Evolutionary conservation across 2,113 vertebrate genomes (phyloP), one percentile per base, ranked within the genome.

Genomic region (Carassius gibelio): DNA sequence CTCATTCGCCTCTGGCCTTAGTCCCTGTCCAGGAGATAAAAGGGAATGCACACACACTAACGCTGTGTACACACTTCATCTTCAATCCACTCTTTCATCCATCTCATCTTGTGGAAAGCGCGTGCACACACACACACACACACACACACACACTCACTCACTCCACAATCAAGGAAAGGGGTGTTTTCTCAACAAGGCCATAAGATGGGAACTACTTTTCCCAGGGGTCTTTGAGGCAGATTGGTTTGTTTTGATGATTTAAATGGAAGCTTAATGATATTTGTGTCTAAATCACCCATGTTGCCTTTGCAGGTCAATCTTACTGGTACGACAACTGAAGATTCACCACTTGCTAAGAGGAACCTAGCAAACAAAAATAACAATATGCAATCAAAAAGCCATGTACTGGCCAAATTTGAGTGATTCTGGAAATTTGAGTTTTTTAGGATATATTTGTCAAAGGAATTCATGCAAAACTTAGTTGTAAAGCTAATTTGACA

Each of bases 21-120:
- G 86, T 89, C 88, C 86, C 83, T 86, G 88, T 98, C 95, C 97
- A 95, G 97, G 97, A 98, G 81, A 86, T 77, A 84, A 95, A 26
- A 88, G 87, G 61, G 84, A 81, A 90, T 72, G 82, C 77, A 8
- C 48, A 75, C 68, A 84, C 83, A 75, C 34, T 42, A 42, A 77
- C 68, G 69, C n/a, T 19, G 83, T 84, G 77, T 84, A 68, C 71
- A 82, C 83, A 87, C 76, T 89, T 89, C 88, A 87, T 85, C 50
- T 89, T 87, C 84, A 89, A 89, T 89, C 83, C 61, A 57, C 11
- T 36, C 86, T 82, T 89, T 89, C 87, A 89, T 89, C 88, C 88
- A 89, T 89, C 88, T 89, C 88, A 74, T 83, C 83, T 81, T 45
- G 75, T 19, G 30, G 59, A 77, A 76, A 23, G 74, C 30, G 5